phyloP scores from a whole-genome alignment of 2,113 vertebrate genomes.

The Tychaedon coryphoeus region DNA sequence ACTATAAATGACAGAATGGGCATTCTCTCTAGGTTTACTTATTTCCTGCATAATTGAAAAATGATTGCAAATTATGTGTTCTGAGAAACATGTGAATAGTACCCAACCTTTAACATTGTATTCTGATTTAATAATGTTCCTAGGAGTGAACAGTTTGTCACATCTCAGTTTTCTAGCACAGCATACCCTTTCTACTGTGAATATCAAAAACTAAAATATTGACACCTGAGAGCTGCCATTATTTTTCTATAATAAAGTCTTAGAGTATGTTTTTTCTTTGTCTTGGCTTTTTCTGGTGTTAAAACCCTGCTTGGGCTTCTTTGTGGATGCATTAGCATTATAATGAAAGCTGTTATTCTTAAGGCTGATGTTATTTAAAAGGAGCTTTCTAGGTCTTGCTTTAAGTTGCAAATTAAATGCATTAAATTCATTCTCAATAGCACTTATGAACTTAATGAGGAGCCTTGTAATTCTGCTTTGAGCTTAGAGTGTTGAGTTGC shows the following conservation, averaged over 20 bases:
- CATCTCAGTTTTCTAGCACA: neutral
- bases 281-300: neutral
- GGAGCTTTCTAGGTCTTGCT: neutral
- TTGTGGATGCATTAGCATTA: neutral
- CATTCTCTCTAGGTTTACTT: neutral
- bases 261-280: neutral
- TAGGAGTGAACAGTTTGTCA: neutral
- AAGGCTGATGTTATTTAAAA: neutral
- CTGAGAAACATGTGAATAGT: neutral
- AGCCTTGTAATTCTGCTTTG: neutral
- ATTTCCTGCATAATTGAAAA: neutral
- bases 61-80: neutral
- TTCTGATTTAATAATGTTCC: neutral
- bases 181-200: neutral
- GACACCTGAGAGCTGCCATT: neutral
- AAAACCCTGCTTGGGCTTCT: neutral
- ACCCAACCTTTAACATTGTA: neutral
- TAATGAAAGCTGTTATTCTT: neutral
- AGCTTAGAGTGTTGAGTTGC: neutral
- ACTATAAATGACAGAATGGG: neutral
- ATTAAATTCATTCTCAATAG: slow-evolving; percentile 4
- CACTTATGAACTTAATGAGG: neutral
- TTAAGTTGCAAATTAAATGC: slow-evolving; percentile 34
- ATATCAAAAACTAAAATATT: neutral
- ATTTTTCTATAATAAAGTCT: neutral